These are phyloP conservation scores for Eurosta solidaginis DNA, from an alignment of 1,140 invertebrate genomes.

Conservation along the genomic window DNA sequence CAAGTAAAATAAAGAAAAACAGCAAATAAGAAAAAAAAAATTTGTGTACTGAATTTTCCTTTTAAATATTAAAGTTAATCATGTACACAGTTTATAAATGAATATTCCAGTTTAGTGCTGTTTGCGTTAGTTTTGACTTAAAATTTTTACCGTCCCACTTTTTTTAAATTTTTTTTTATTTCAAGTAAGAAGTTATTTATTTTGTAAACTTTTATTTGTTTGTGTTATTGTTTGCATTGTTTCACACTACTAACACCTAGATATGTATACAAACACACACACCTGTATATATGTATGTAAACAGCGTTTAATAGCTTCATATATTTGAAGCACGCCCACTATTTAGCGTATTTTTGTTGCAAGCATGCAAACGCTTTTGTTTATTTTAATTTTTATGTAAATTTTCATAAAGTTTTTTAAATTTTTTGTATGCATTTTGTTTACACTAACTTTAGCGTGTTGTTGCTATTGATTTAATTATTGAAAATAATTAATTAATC, in stretches of 20 bases:
- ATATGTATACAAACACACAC: not conserved
- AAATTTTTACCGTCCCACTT: not conserved
- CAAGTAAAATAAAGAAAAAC: too few relatives aligned
- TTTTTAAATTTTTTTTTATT: too few relatives aligned
- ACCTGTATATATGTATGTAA: conserved; percentile 13
- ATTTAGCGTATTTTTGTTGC: not conserved
- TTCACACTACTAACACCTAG: not conserved
- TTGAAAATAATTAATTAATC: not conserved
- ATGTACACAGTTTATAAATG: too few relatives aligned
- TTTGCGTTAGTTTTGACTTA: too few relatives aligned
- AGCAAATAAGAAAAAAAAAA: too few relatives aligned
- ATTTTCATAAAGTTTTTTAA: not conserved
- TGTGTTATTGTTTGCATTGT: not conserved
- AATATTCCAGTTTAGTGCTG: too few relatives aligned
- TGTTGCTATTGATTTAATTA: not conserved
- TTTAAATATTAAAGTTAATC: too few relatives aligned
- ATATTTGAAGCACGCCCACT: not conserved
- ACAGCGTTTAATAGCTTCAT: not conserved
- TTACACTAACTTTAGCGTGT: not conserved
- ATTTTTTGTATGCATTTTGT: not conserved
- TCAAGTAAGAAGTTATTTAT: not conserved
- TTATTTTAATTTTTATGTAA: not conserved
- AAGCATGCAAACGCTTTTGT: not conserved
- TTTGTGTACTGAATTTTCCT: too few relatives aligned
- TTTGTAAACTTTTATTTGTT: not conserved